phyloP scores from a whole-genome alignment of 2,888 invertebrate species.

The Cerastis rubricosa region DNA sequence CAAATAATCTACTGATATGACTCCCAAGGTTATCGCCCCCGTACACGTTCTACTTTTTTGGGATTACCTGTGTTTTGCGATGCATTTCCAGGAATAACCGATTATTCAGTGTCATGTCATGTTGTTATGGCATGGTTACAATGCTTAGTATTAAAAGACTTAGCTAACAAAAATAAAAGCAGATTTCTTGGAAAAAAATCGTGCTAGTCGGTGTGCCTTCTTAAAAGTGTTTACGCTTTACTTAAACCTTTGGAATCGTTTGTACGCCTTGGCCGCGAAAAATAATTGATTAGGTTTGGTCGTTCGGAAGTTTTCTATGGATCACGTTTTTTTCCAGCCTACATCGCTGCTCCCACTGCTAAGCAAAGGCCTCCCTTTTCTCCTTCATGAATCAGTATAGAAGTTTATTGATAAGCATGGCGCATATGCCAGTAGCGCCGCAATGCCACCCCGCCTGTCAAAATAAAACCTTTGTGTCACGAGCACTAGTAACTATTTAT shows the following conservation, averaged over 20 bases:
- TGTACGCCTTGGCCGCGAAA: not conserved
- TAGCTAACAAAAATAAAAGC: too few species aligned
- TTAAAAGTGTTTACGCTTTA: not conserved
- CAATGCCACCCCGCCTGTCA: not conserved
- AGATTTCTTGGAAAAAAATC: too few species aligned
- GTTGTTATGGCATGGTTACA: not conserved
- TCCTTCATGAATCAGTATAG: not conserved
- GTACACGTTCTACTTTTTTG: constrained; percentile 19
- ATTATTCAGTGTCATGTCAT: constrained; percentile 5
- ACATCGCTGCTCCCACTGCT: too few species aligned
- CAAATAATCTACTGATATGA: constrained; percentile 34
- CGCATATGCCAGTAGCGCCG: not conserved
- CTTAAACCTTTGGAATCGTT: not conserved
- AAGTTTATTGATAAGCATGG: not conserved
- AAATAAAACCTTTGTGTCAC: not conserved
- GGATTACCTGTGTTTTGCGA: constrained; percentile 33
- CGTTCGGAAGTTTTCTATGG: not conserved
- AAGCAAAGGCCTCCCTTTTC: too few species aligned
- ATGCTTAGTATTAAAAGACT: not conserved
- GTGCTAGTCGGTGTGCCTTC: not conserved
- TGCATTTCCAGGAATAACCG: constrained; percentile 38
- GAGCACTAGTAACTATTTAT: not conserved
- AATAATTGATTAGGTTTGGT: not conserved
- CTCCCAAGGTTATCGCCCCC: constrained; percentile 29
- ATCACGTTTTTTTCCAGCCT: not conserved